Percentiles rank a stretch among this genome's conserved stretches.
phyloP scores from a whole-genome alignment of 2,797 vertebrate genomes.

The Gastrophryne carolinensis region DNA sequence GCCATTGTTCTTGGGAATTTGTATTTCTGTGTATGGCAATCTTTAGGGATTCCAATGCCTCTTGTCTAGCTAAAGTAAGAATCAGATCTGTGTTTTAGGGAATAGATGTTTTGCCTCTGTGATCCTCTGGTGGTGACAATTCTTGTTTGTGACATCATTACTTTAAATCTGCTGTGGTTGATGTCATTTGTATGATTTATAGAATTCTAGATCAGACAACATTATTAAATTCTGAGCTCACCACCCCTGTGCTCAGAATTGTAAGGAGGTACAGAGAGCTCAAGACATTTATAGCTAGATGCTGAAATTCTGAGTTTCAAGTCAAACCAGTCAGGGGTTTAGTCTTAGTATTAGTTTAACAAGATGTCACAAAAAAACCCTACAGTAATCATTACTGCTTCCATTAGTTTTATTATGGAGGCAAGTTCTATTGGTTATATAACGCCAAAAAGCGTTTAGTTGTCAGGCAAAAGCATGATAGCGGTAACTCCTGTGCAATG shows the following conservation, averaged over 20 bases:
- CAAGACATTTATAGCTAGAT: slow-evolving; percentile 6
- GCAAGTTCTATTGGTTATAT: no score
- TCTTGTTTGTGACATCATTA: slow-evolving; percentile 49
- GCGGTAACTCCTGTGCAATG: no score
- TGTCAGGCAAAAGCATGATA: no score
- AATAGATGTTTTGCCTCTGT: slow-evolving; percentile 2
- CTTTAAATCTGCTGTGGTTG: slow-evolving; percentile 38
- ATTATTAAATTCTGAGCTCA: slow-evolving; percentile 38
- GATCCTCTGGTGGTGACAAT: slow-evolving; percentile 18
- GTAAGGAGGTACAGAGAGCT: slow-evolving; percentile 12
- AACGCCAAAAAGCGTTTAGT: no score
- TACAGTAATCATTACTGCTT: slow-evolving; percentile 14
- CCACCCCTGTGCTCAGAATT: slow-evolving; percentile 12
- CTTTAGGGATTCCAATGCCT: no score
- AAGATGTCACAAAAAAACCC: slow-evolving; percentile 22
- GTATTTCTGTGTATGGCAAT: no score
- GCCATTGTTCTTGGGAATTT: no score
- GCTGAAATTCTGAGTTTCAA: slow-evolving; percentile 30
- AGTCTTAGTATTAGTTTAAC: slow-evolving; percentile 28
- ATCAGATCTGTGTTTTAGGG: slow-evolving; percentile 1
- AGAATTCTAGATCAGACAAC: slow-evolving; percentile 12
- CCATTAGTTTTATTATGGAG: no score
- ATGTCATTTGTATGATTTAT: slow-evolving; percentile 46
- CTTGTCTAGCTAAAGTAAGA: slow-evolving; percentile 1
- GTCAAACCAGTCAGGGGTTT: slow-evolving; percentile 27